A percentile compares a stretch with the other conserved stretches of the same genome.
These are phyloP conservation scores for Proisotoma minuta DNA, from an alignment of 2,888 invertebrate genomes.

Conservation along the genomic window DNA sequence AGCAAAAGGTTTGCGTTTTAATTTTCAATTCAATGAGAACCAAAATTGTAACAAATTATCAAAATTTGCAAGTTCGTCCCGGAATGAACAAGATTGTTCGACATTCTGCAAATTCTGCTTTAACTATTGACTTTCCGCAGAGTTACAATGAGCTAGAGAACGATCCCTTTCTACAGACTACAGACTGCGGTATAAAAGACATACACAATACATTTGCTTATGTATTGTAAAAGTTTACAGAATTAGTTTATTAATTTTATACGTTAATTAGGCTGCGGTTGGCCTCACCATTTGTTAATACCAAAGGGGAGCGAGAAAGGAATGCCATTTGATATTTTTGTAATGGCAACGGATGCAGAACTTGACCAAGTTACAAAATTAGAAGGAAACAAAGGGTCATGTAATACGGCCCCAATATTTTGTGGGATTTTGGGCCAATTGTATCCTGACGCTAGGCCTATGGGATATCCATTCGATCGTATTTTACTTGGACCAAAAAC, in stretches of 20 bases:
- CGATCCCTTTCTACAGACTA: slow-evolving; percentile 53
- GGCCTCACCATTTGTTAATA: slow-evolving; percentile 76
- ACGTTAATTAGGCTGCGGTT: slow-evolving; percentile 70
- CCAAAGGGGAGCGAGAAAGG: slow-evolving; percentile 68
- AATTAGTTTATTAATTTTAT: not conserved
- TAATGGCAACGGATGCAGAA: slow-evolving; percentile 25
- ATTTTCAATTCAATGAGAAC: not conserved
- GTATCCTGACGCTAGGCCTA: slow-evolving; percentile 35
- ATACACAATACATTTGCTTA: not conserved
- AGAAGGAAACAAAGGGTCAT: slow-evolving; percentile 11
- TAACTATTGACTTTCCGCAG: slow-evolving; percentile 76
- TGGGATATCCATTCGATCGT: slow-evolving; percentile 36
- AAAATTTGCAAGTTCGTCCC: slow-evolving; percentile 61
- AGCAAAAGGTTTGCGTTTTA: not conserved
- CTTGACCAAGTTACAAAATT: slow-evolving; percentile 19
- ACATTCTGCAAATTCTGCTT: slow-evolving; percentile 65
- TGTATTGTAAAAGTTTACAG: not conserved
- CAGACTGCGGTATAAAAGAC: too few relatives aligned
- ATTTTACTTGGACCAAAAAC: too few relatives aligned
- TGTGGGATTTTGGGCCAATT: slow-evolving; percentile 25
- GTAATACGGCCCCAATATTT: slow-evolving; percentile 28
- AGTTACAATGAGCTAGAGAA: slow-evolving; percentile 63
- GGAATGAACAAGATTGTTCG: slow-evolving; percentile 57
- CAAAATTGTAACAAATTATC: too few relatives aligned
- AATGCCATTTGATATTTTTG: slow-evolving; percentile 26